Percentiles rank a stretch among this genome's conserved stretches.
Evolutionary conservation across 2,797 vertebrate species (phyloP).

Genomic region (Hyperoplus lanceolatus): DNA sequence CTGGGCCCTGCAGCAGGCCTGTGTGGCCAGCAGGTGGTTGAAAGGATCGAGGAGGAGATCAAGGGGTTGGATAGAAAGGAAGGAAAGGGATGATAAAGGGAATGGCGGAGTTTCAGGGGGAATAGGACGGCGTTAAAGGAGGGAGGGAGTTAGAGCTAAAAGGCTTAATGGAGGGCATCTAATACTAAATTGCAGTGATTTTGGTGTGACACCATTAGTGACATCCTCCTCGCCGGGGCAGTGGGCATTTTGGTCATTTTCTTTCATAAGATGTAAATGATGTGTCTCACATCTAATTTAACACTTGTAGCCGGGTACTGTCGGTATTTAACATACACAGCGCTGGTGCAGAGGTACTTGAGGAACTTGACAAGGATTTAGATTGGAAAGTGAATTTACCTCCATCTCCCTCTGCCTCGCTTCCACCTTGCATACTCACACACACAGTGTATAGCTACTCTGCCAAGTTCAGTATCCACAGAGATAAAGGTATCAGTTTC

Average conservation of each 20-base stretch:
- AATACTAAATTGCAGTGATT: slow-evolving; percentile 81
- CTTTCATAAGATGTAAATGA: slow-evolving; percentile 25
- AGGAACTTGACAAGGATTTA: slow-evolving; percentile 71
- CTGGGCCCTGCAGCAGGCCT: slow-evolving; percentile 74
- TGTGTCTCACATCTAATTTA: slow-evolving; percentile 56
- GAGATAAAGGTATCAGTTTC: slow-evolving; percentile 84
- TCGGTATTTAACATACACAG: slow-evolving; percentile 59
- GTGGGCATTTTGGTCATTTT: slow-evolving; percentile 67
- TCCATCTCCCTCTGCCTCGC: slow-evolving; percentile 28
- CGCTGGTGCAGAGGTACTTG: slow-evolving; percentile 50
- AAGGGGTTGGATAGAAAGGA: slow-evolving; percentile 78
- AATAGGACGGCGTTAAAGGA: slow-evolving; percentile 66
- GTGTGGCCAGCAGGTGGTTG: slow-evolving; percentile 79
- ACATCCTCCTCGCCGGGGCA: slow-evolving; percentile 56
- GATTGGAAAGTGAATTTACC: slow-evolving; percentile 68
- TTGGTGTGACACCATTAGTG: slow-evolving; percentile 79
- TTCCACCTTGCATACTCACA: slow-evolving; percentile 48
- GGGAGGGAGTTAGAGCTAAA: slow-evolving; percentile 73
- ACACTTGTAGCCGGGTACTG: slow-evolving; percentile 21
- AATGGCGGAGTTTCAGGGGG: slow-evolving; percentile 76
- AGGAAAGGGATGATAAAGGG: slow-evolving; percentile 79
- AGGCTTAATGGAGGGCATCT: slow-evolving; percentile 82
- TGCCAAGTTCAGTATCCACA: slow-evolving; percentile 79
- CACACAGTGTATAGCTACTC: slow-evolving; percentile 78
- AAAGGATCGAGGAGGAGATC: slow-evolving; percentile 78